Evolutionary conservation across 2,797 vertebrate species (phyloP).

Genomic region (Hyperoplus lanceolatus): DNA sequence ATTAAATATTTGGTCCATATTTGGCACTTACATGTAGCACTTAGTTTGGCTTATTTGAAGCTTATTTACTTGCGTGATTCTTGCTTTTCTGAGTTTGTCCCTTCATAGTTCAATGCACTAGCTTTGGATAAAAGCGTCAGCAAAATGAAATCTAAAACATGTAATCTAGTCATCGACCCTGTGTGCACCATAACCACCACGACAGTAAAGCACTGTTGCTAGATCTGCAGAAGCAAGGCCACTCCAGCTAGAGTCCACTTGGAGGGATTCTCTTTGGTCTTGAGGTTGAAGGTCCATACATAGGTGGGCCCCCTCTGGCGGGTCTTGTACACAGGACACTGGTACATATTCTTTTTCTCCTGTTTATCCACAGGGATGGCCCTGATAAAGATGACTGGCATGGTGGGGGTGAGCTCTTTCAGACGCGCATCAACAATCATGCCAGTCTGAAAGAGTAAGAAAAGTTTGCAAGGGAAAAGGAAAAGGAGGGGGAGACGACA

Average conservation of each 20-base stretch:
- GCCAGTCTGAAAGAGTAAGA: conserved; percentile 81
- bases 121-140: too few relatives aligned
- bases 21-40: too few relatives aligned
- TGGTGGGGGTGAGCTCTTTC: conserved; percentile 90
- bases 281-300: conserved; percentile 95
- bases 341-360: conserved; percentile 86
- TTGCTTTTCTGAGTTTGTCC: too few relatives aligned
- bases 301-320: conserved; percentile 93
- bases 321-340: conserved; percentile 94
- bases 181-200: background rate
- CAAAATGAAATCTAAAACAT: too few relatives aligned
- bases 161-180: conserved; percentile 25
- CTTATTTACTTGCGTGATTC: too few relatives aligned
- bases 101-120: too few relatives aligned
- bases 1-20: too few relatives aligned
- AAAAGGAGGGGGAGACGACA: background rate
- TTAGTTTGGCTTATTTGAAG: too few relatives aligned
- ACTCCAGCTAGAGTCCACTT: conserved; percentile 96
- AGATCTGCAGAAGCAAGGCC: conserved; percentile 92
- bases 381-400: conserved; percentile 93
- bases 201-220: conserved; percentile 21
- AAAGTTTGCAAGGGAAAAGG: background rate
- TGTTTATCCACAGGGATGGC: conserved; percentile 92
- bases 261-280: conserved; percentile 91
- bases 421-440: conserved; percentile 89